Percentiles rank a stretch among this genome's conserved stretches.
Conservation (phyloP, 2,797 vertebrate species). For the Pseudochirops cupreus region DNA sequence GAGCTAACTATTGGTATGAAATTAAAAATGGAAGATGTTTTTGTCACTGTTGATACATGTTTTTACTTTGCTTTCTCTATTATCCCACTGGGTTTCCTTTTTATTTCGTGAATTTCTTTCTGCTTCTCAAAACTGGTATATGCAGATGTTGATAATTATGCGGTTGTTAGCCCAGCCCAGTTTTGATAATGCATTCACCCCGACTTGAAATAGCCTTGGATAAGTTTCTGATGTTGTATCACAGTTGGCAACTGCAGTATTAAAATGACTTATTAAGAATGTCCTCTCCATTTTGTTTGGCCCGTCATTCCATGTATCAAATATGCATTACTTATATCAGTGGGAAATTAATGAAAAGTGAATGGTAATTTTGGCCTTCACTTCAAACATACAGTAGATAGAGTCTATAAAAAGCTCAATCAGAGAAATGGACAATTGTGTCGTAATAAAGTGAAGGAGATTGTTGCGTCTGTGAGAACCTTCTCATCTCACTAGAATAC, state of each 20-base stretch:
- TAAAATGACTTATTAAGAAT: not conserved
- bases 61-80: not conserved
- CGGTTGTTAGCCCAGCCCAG: not conserved
- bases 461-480: not conserved
- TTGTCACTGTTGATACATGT: too few relatives aligned
- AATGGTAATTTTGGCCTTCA: constrained; percentile 17
- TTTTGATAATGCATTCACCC: not conserved
- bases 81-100: not conserved
- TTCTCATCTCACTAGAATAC: constrained; percentile 17
- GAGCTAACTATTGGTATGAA: too few relatives aligned
- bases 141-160: not conserved
- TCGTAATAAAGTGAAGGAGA: not conserved
- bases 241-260: not conserved
- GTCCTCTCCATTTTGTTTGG: not conserved
- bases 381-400: not conserved
- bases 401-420: not conserved
- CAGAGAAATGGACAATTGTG: not conserved
- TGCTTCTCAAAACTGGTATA: not conserved
- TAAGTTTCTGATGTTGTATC: not conserved
- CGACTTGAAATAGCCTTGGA: not conserved
- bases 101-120: not conserved
- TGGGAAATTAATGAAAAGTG: constrained; percentile 7
- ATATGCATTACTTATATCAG: not conserved
- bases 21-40: not conserved
- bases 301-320: not conserved